These are phyloP conservation scores for Drosophila sp. DNA, from an alignment of 1,140 invertebrate species.

Conservation along the genomic window DNA sequence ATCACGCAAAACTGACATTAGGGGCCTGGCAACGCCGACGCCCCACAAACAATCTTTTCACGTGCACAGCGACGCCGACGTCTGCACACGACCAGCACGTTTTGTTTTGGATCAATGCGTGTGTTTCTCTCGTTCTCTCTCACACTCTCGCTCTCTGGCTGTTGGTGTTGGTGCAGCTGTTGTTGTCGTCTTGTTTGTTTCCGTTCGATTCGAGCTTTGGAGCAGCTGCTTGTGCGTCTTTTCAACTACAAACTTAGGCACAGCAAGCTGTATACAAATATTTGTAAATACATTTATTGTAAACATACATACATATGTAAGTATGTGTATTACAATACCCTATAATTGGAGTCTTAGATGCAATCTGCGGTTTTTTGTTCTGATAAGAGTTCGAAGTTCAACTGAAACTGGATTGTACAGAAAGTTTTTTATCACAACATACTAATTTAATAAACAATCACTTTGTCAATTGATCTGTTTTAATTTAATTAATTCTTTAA, in stretches of 20 bases:
- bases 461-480: too few species aligned
- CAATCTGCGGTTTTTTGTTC: background rate
- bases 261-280: slow-evolving; percentile 15
- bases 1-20: slow-evolving; percentile 24
- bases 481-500: too few species aligned
- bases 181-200: slow-evolving; percentile 7
- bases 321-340: slow-evolving; percentile 16
- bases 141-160: background rate
- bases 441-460: too few species aligned
- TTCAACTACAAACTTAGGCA: slow-evolving; percentile 7
- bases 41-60: slow-evolving; percentile 54
- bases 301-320: too few species aligned
- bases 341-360: background rate
- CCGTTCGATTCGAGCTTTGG: slow-evolving; percentile 27
- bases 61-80: slow-evolving; percentile 50
- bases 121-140: slow-evolving; percentile 7
- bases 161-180: background rate
- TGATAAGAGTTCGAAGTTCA: background rate
- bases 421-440: too few species aligned
- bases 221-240: slow-evolving; percentile 12
- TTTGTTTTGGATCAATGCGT: slow-evolving; percentile 56
- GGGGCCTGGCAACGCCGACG: slow-evolving; percentile 56
- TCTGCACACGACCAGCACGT: slow-evolving; percentile 77
- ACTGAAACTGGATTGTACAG: too few species aligned
- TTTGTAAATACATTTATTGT: slow-evolving; percentile 1